A percentile compares a stretch with the other conserved stretches of the same genome.
Evolutionary conservation across 2,113 vertebrate genomes (phyloP).

Genomic region (Choloepus hoffmanni): DNA sequence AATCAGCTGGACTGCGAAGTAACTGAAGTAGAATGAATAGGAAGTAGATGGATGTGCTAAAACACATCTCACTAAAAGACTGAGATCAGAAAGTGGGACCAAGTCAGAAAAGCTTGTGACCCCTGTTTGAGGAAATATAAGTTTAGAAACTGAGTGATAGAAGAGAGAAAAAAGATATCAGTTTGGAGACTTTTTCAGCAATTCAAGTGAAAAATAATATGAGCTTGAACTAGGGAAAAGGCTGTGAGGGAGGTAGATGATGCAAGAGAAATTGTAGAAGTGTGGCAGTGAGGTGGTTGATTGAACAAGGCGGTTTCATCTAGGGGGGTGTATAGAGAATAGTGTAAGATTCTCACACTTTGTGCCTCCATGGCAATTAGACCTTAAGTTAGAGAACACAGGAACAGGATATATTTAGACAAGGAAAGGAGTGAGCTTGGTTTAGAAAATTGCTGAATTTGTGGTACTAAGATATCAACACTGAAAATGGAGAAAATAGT

Average conservation of each 20-base stretch:
- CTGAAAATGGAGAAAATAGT: conserved; percentile 17
- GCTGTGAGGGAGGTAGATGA: neutral
- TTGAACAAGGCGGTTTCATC: neutral
- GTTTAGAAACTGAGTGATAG: neutral
- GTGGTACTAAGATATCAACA: neutral
- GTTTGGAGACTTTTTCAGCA: neutral
- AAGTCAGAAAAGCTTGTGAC: conserved; percentile 14
- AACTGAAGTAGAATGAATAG: conserved; percentile 24
- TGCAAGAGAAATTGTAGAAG: neutral
- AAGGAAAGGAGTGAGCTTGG: neutral
- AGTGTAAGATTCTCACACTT: neutral
- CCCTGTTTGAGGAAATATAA: neutral
- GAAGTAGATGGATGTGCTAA: conserved; percentile 1
- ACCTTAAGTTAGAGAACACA: neutral
- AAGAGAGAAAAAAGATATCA: neutral
- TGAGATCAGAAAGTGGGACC: neutral
- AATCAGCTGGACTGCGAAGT: neutral
- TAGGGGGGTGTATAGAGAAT: neutral
- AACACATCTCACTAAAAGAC: conserved; percentile 11
- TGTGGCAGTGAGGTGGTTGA: neutral
- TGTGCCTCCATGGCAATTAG: neutral
- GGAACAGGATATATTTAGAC: neutral
- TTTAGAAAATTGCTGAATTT: conserved; percentile 39
- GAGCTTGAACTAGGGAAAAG: conserved; percentile 28
- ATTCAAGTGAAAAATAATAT: neutral